A percentile compares a stretch with the other conserved stretches of the same genome.
phyloP scores from a whole-genome alignment of 23 tunicate genomes.

The Ciona savignyi region DNA sequence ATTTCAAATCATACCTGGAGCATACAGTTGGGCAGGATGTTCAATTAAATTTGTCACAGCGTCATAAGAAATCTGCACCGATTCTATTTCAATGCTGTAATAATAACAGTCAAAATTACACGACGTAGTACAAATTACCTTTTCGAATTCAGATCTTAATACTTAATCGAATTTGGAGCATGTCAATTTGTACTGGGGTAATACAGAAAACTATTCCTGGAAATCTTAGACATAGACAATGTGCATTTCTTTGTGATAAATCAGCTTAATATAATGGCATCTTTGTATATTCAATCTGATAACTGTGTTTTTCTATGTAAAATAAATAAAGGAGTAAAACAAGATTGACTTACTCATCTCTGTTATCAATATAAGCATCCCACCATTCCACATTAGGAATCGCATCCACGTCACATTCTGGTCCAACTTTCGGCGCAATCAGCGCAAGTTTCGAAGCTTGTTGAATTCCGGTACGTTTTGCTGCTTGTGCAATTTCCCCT shows the following conservation, averaged over 20 bases:
- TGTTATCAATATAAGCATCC: conserved; percentile 72
- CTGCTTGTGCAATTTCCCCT: conserved; percentile 86
- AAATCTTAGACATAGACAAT: too few relatives aligned
- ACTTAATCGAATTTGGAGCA: too few relatives aligned
- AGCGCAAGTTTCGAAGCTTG: conserved; percentile 96
- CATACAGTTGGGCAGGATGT: conserved; percentile 84
- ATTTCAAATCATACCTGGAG: conserved; percentile 60
- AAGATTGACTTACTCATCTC: neutral
- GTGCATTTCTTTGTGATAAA: too few relatives aligned
- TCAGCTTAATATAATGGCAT: too few relatives aligned
- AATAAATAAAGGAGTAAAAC: too few relatives aligned
- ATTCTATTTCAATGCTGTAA: neutral
- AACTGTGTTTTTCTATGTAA: too few relatives aligned
- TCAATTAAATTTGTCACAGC: conserved; percentile 88
- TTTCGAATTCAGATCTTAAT: too few relatives aligned
- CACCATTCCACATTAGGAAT: conserved; percentile 89
- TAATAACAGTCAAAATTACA: too few relatives aligned
- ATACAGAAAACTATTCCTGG: too few relatives aligned
- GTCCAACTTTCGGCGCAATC: conserved; percentile 49
- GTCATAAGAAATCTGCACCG: conserved; percentile 19
- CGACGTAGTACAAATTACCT: too few relatives aligned
- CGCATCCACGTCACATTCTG: conserved; percentile 19
- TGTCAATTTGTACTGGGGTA: neutral
- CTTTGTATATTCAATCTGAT: too few relatives aligned
- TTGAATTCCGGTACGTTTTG: conserved; percentile 84